Percentiles rank a stretch among this genome's conserved stretches.
Conservation (phyloP, 2,888 invertebrate species). For the Gymnoscelis rufifasciata region DNA sequence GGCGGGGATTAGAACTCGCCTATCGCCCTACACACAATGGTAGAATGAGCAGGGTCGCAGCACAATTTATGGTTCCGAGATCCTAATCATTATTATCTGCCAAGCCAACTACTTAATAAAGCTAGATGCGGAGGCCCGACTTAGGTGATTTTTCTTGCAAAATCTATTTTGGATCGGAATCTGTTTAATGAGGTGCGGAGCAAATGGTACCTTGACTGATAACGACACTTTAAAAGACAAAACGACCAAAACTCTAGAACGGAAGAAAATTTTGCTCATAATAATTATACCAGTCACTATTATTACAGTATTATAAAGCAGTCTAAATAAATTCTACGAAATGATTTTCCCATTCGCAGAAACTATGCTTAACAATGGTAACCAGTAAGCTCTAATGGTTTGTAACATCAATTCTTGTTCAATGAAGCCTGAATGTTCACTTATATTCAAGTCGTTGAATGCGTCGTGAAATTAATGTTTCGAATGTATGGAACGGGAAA, state of each 20-base stretch:
- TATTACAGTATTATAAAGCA: too few relatives aligned
- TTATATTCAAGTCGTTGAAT: slow-evolving; percentile 31
- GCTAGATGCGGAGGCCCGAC: neutral
- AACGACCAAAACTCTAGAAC: too few relatives aligned
- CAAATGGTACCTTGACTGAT: neutral
- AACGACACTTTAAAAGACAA: too few relatives aligned
- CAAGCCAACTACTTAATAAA: neutral
- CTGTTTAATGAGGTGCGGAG: neutral
- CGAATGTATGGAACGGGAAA: slow-evolving; percentile 8
- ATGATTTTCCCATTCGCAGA: neutral
- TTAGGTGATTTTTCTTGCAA: slow-evolving; percentile 1
- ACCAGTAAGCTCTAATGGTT: slow-evolving; percentile 19
- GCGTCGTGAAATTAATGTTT: slow-evolving; percentile 23
- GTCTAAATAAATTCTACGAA: too few relatives aligned
- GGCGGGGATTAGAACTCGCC: slow-evolving; percentile 39
- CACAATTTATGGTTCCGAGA: slow-evolving; percentile 8
- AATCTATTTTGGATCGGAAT: neutral
- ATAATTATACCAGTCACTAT: too few relatives aligned
- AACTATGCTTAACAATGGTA: slow-evolving; percentile 3
- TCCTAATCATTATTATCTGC: slow-evolving; percentile 4
- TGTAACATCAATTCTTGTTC: slow-evolving; percentile 24
- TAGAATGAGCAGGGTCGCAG: slow-evolving; percentile 30
- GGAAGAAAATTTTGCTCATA: too few relatives aligned
- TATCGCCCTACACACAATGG: slow-evolving; percentile 24
- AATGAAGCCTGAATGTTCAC: slow-evolving; percentile 30